Percentiles rank a stretch among this genome's conserved stretches.
phyloP scores from a whole-genome alignment of 1,140 invertebrate species.

The Drosophila nigrodunni region DNA sequence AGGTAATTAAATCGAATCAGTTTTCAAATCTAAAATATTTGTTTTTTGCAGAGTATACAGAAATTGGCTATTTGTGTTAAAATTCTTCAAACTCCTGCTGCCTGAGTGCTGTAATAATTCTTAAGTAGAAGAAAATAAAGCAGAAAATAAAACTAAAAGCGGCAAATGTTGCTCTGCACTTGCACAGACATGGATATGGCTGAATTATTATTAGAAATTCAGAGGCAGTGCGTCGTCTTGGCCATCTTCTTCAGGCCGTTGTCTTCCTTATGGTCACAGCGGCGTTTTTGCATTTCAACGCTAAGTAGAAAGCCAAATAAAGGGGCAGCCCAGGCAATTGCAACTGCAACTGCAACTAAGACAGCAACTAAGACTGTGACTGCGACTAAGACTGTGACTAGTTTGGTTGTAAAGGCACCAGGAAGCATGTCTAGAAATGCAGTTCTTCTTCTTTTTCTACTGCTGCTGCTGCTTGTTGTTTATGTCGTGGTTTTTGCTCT shows the following conservation, averaged over 20 bases:
- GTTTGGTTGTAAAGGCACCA: constrained; percentile 42
- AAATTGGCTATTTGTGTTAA: constrained; percentile 45
- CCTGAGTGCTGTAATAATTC: constrained; percentile 78
- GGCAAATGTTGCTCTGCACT: constrained; percentile 39
- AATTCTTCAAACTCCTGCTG: constrained; percentile 14
- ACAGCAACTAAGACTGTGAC: neutral
- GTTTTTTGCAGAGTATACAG: constrained; percentile 29
- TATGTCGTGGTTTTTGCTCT: constrained; percentile 50
- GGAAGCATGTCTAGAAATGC: constrained; percentile 77
- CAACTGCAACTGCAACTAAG: constrained; percentile 20
- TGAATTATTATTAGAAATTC: constrained; percentile 80
- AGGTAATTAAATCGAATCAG: too few relatives aligned
- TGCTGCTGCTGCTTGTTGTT: constrained; percentile 16
- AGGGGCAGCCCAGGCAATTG: constrained; percentile 23
- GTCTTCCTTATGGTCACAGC: constrained; percentile 50
- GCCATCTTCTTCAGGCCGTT: constrained; percentile 14
- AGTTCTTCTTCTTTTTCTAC: constrained; percentile 32
- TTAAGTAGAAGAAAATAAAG: constrained; percentile 49
- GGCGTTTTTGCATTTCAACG: constrained; percentile 71
- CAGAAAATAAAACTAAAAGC: constrained; percentile 61
- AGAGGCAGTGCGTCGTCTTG: constrained; percentile 65
- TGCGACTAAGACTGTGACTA: constrained; percentile 9
- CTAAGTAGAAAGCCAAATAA: constrained; percentile 77
- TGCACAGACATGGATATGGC: constrained; percentile 66
- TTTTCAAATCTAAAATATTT: too few relatives aligned